phyloP scores from a whole-genome alignment of 1,140 invertebrate genomes.

The Magallana angulata region DNA sequence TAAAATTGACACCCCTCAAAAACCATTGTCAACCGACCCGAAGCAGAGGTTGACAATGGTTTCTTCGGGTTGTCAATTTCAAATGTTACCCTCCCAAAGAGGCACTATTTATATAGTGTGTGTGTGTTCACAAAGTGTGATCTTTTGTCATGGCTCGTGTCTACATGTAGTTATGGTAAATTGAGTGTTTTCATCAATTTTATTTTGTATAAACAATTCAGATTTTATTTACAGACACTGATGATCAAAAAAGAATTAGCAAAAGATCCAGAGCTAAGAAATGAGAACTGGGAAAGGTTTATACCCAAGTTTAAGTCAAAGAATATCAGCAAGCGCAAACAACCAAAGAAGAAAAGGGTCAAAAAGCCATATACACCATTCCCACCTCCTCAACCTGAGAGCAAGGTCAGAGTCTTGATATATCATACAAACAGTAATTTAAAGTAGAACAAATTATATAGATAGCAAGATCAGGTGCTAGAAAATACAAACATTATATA shows the following conservation, averaged over 20 bases:
- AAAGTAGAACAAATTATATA: no score
- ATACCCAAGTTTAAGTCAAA: slow-evolving; percentile 97
- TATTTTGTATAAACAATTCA: background rate
- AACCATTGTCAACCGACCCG: no score
- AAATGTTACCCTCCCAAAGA: no score
- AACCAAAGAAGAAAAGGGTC: slow-evolving; percentile 83
- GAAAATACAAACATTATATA: background rate
- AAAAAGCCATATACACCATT: slow-evolving; percentile 98
- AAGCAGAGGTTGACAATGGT: no score
- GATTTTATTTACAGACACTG: slow-evolving; percentile 82
- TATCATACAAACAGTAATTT: no score
- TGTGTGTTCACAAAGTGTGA: no score
- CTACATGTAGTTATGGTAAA: background rate
- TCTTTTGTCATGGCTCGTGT: no score
- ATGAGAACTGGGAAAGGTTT: slow-evolving; percentile 98
- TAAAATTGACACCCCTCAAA: no score
- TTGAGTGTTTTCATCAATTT: background rate
- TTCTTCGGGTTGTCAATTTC: no score
- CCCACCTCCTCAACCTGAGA: slow-evolving; percentile 94
- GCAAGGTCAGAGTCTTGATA: slow-evolving; percentile 83
- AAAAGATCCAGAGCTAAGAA: slow-evolving; percentile 92
- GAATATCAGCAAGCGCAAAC: slow-evolving; percentile 91
- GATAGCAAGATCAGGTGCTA: background rate
- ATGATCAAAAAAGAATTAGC: slow-evolving; percentile 98
- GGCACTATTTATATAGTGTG: no score